Evolutionary conservation across 1,140 invertebrate genomes (phyloP).

Genomic region (silkworm (Bombyx mori)): ASM3026992v2 NC_085111.1:6965501-6966000

Average conservation of each 20-base stretch:
- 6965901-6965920: too few relatives aligned
- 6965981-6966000: too few relatives aligned
- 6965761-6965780: too few relatives aligned
- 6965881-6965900: too few relatives aligned
- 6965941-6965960: too few relatives aligned
- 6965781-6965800: too few relatives aligned
- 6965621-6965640: slow-evolving; percentile 20
- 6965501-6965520: slow-evolving; percentile 1
- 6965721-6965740: slow-evolving; percentile 22
- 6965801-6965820: too few relatives aligned
- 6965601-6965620: slow-evolving; percentile 20
- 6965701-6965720: slow-evolving; percentile 22
- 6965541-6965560: slow-evolving; percentile 16
- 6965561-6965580: slow-evolving; percentile 15
- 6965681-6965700: slow-evolving; percentile 18
- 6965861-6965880: too few relatives aligned
- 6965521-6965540: slow-evolving; percentile 11
- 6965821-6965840: too few relatives aligned
- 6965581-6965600: slow-evolving; percentile 29
- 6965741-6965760: not conserved
- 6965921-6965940: too few relatives aligned
- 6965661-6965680: slow-evolving; percentile 23
- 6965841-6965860: too few relatives aligned
- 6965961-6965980: too few relatives aligned
- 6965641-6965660: slow-evolving; percentile 37